Evolutionary conservation across 2,113 vertebrate species (phyloP), one percentile per base, ranked within the genome.

Genomic region (Salvelinus fontinalis): DNA sequence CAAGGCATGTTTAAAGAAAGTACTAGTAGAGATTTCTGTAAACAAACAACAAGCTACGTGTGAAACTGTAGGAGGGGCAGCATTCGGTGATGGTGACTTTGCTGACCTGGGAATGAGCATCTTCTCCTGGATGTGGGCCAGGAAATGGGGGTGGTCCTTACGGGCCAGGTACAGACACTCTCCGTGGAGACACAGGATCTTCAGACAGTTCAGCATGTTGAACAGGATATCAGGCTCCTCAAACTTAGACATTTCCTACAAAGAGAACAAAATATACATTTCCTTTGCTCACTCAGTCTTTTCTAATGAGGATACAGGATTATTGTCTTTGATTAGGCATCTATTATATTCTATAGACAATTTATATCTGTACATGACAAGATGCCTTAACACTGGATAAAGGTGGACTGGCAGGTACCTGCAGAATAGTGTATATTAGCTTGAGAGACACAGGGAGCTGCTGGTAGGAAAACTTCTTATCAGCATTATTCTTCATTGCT

Each of bases 171-270:
- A 98, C 65, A 99, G 91, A 87, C 97, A 98, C 79, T 98, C 97
- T 71, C 98, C 98, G 16, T 98, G 96, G 79, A 99, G 93, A 89
- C 97, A 99, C 69, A 99, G 91, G 81, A 97, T 98, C 92, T 95
- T 98, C 92, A 99, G 89, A 83, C 97, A 98, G 92, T 95, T 98
- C 79, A 99, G 89, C 98, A 99, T 99, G 84, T 99, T 98, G 89
- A 98, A 99, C 79, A 99, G 94, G 87, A 99, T 99, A 80, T 99
- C 97, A 34, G 98, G 97, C 88, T 99, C 98, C 89, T 99, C 97
- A 93, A 98, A 98, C 73, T 95, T 97, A 70, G 95, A 95, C 95
- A 99, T 99, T 95, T 99, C 98, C 98, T 99, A 81, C 49, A 79
- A 27, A 80, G 87, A 78, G 59, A 29, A 70, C 31, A 70, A 20